phyloP scores from a whole-genome alignment of 2,113 vertebrate species.

The Bubo bubo region DNA sequence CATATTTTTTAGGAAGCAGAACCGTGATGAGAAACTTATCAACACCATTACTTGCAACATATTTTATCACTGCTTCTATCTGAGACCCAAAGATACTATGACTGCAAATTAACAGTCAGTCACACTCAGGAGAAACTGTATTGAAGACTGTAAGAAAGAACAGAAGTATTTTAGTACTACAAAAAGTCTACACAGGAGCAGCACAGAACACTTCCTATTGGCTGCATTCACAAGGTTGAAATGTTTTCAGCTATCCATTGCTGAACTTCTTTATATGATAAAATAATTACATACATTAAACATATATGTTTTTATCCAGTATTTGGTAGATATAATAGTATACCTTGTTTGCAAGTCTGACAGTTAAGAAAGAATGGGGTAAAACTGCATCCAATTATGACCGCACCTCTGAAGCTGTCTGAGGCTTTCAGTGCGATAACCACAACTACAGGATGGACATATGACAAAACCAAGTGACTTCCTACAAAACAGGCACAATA shows the following conservation, averaged over 20 bases:
- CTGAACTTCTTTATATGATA: background rate
- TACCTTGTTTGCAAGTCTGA: background rate
- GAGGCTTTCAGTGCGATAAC: background rate
- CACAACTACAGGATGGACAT: background rate
- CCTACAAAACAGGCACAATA: background rate
- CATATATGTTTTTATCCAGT: accelerated
- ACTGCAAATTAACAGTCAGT: background rate
- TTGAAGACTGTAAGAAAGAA: background rate
- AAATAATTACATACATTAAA: background rate
- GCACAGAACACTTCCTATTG: background rate
- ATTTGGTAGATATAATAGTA: background rate
- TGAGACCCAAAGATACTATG: background rate
- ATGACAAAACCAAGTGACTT: background rate
- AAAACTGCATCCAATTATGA: background rate
- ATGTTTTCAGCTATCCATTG: background rate
- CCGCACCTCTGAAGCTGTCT: background rate
- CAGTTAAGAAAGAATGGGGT: background rate
- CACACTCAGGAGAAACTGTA: background rate
- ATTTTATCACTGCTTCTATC: background rate
- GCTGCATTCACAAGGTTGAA: background rate
- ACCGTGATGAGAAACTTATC: background rate
- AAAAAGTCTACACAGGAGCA: background rate
- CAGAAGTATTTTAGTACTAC: background rate
- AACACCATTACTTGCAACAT: background rate
- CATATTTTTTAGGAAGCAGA: background rate